Percentiles rank a stretch among this genome's conserved stretches.
These are phyloP conservation scores for Acleris laterana DNA, from an alignment of 2,888 invertebrate genomes.

Conservation along the genomic window DNA sequence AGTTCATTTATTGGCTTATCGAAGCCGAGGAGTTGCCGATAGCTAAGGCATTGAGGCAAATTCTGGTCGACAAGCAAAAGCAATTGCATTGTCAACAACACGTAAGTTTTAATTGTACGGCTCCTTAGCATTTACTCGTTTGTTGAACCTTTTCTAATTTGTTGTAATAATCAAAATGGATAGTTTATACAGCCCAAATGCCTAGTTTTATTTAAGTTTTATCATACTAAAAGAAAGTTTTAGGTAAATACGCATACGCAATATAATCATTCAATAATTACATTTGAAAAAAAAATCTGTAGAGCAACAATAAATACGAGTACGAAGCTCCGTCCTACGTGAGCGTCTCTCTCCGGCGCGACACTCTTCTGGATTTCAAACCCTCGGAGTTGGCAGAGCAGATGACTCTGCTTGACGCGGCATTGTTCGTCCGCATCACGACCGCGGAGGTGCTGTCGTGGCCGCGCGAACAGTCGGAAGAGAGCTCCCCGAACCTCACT, in stretches of 20 bases:
- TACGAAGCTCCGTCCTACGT: slow-evolving; percentile 74
- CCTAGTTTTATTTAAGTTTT: too few relatives aligned
- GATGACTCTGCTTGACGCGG: slow-evolving; percentile 98
- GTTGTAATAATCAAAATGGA: background rate
- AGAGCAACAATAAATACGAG: slow-evolving; percentile 74
- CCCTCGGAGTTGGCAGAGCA: slow-evolving; percentile 98
- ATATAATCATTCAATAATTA: background rate
- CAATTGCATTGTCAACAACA: slow-evolving; percentile 81
- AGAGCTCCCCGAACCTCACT: slow-evolving; percentile 97
- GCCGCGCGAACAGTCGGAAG: slow-evolving; percentile 99
- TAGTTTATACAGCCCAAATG: too few relatives aligned
- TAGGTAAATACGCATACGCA: background rate
- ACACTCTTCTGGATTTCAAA: slow-evolving; percentile 94
- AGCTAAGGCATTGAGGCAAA: slow-evolving; percentile 95
- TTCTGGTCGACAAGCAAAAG: slow-evolving; percentile 94
- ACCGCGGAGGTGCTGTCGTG: slow-evolving; percentile 98
- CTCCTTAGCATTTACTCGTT: too few relatives aligned
- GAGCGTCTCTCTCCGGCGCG: slow-evolving; percentile 73
- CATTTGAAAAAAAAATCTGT: background rate
- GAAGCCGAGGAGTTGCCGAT: slow-evolving; percentile 95
- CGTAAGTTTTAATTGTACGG: slow-evolving; percentile 48
- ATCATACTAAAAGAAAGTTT: too few relatives aligned
- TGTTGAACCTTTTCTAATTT: background rate
- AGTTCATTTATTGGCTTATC: slow-evolving; percentile 96
- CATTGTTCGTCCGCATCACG: slow-evolving; percentile 97